phyloP scores from a whole-genome alignment of 37 sponge, comb jelly and placozoan species.

The Halisarca cf. caerulea region DNA sequence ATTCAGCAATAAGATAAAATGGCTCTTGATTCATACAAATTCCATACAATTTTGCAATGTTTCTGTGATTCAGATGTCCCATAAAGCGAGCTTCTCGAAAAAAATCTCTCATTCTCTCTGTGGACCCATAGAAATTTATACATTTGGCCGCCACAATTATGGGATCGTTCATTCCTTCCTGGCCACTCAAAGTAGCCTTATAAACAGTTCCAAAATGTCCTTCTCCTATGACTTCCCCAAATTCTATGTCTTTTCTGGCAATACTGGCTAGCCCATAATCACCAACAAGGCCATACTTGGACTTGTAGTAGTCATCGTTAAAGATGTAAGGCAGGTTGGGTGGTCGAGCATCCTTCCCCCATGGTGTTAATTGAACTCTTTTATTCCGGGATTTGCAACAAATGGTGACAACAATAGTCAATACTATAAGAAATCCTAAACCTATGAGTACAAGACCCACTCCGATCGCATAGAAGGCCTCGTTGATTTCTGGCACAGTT shows the following conservation, averaged over 20 bases:
- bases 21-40: slow-evolving; percentile 58
- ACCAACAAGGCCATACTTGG: slow-evolving; percentile 6
- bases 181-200: slow-evolving; percentile 35
- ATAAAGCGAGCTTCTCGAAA: slow-evolving; percentile 65
- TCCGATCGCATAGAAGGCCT: too few relatives aligned
- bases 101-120: slow-evolving; percentile 40
- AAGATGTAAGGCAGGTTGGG: neutral
- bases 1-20: slow-evolving; percentile 58
- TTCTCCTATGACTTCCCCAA: slow-evolving; percentile 43
- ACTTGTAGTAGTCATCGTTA: slow-evolving; percentile 25
- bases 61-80: slow-evolving; percentile 45
- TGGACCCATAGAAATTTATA: slow-evolving; percentile 11
- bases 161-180: neutral
- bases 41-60: slow-evolving; percentile 44
- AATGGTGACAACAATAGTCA: too few relatives aligned
- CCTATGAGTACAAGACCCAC: too few relatives aligned
- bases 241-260: neutral
- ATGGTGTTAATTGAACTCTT: neutral
- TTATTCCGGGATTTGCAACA: too few relatives aligned
- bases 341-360: neutral
- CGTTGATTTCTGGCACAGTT: too few relatives aligned
- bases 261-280: neutral
- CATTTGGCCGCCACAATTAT: slow-evolving; percentile 61
- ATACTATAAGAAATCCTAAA: too few relatives aligned
- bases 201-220: slow-evolving; percentile 72